Conservation (phyloP, 2,888 invertebrate species). For the Elmis aenea region DNA sequence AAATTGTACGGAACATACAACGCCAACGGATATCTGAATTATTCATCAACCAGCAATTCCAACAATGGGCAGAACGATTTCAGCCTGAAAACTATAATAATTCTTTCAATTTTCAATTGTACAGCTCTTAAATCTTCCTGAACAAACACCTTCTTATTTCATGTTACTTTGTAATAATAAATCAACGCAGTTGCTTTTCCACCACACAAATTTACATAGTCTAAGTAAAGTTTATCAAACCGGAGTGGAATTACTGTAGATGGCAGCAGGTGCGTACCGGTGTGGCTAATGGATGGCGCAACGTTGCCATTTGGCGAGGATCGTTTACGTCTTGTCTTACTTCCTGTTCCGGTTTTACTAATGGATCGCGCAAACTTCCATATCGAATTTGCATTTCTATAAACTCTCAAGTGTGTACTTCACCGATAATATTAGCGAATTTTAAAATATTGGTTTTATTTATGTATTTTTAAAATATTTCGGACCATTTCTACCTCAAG, state of each 20-base stretch:
- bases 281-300: constrained; percentile 20
- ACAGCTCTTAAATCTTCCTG: constrained; percentile 2
- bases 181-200: constrained; percentile 13
- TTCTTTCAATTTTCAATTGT: neutral
- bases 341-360: constrained; percentile 20
- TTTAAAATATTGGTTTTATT: too few species aligned
- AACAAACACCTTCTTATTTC: constrained; percentile 4
- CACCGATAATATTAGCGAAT: too few species aligned
- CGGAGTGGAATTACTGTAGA: constrained; percentile 19
- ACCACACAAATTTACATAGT: constrained; percentile 20
- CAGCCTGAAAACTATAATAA: constrained; percentile 2
- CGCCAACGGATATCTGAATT: too few species aligned
- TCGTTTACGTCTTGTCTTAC: constrained; percentile 20
- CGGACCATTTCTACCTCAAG: too few species aligned
- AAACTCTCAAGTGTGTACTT: too few species aligned
- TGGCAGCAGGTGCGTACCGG: constrained; percentile 21
- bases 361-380: constrained; percentile 21
- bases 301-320: constrained; percentile 20
- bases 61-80: too few species aligned
- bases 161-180: constrained; percentile 11
- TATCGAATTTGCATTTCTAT: constrained; percentile 20
- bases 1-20: too few species aligned
- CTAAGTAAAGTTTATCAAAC: constrained; percentile 21
- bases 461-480: too few species aligned
- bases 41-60: too few species aligned